Conservation (phyloP, 37 sponge, comb jelly and placozoan species). For the Amphimedon queenslandica region DNA sequence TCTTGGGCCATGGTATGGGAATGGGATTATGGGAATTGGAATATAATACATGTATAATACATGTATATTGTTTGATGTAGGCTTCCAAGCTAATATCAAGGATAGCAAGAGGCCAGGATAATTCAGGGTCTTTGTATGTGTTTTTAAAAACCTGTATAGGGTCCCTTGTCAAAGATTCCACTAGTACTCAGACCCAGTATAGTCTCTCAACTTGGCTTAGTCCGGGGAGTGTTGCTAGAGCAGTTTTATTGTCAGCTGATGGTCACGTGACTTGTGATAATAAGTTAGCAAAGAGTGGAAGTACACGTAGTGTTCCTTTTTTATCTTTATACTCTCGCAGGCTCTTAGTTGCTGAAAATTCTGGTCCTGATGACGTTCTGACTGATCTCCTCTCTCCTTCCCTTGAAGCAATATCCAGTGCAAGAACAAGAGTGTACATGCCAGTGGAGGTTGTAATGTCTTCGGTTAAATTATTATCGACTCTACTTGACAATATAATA, state of each 20-base stretch:
- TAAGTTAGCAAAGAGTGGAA: too few species aligned
- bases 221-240: too few species aligned
- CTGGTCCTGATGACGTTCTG: too few species aligned
- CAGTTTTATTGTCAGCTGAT: background rate
- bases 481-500: constrained; percentile 10
- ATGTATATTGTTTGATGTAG: background rate
- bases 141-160: too few species aligned
- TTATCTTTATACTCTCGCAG: too few species aligned
- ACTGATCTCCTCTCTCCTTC: constrained; percentile 31
- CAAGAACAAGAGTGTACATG: constrained; percentile 44
- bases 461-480: constrained; percentile 23
- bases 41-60: background rate
- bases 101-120: too few species aligned
- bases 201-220: too few species aligned
- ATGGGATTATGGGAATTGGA: background rate
- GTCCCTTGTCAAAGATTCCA: too few species aligned
- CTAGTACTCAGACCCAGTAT: too few species aligned
- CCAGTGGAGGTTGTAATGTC: constrained; percentile 5
- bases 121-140: too few species aligned
- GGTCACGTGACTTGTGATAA: too few species aligned
- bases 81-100: background rate
- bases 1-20: constrained; percentile 50
- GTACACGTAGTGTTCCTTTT: background rate
- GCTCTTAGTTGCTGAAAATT: too few species aligned
- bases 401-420: constrained; percentile 26